Conservation (phyloP, 2,888 invertebrate genomes). For the Parochlus steinenii region DNA sequence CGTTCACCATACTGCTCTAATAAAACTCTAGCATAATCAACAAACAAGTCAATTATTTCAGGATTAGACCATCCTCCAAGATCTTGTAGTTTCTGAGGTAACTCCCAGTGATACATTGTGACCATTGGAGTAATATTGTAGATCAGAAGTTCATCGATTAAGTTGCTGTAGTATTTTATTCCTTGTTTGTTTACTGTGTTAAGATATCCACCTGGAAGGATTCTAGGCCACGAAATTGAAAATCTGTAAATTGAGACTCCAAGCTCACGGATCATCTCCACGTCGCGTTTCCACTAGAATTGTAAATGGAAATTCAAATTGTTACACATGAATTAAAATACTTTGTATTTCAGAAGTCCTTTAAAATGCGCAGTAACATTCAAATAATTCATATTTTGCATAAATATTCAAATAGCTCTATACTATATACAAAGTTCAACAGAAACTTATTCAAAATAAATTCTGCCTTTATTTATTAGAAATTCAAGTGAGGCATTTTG, state of each 20-base stretch:
- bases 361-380: background rate
- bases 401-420: no score
- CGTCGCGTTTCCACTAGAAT: slow-evolving; percentile 37
- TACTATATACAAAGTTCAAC: no score
- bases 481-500: no score
- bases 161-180: slow-evolving; percentile 55
- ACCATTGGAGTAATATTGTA: slow-evolving; percentile 53
- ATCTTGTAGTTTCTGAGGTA: slow-evolving; percentile 45
- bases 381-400: no score
- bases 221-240: slow-evolving; percentile 58
- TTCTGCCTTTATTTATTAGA: no score
- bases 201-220: slow-evolving; percentile 51
- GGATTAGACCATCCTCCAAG: slow-evolving; percentile 52
- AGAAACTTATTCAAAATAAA: no score
- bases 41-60: slow-evolving; percentile 43
- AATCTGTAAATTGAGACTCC: slow-evolving; percentile 52
- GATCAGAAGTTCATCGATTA: slow-evolving; percentile 39
- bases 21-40: slow-evolving; percentile 44
- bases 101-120: slow-evolving; percentile 56
- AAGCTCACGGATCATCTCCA: slow-evolving; percentile 41
- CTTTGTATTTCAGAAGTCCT: background rate
- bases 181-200: slow-evolving; percentile 50
- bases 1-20: slow-evolving; percentile 43
- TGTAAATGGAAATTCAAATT: background rate
- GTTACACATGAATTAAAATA: background rate